Percentiles rank a stretch among this genome's conserved stretches.
Conservation (phyloP, 1,140 invertebrate species). For the Ceratitis capitata region DNA sequence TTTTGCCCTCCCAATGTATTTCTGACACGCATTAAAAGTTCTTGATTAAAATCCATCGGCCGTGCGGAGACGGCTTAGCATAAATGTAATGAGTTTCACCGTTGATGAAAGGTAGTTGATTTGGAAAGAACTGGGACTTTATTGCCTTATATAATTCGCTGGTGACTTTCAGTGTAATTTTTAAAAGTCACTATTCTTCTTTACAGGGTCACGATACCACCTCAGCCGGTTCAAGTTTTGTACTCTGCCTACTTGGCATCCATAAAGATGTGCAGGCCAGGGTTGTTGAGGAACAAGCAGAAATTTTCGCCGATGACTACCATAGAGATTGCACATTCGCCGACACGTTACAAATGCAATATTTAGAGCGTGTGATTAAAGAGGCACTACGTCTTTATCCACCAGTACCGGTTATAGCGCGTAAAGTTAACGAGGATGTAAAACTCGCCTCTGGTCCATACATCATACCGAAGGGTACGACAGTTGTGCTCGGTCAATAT, state of each 20-base stretch:
- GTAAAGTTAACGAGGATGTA: conserved; percentile 75
- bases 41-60: too few species aligned
- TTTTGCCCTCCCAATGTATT: too few species aligned
- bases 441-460: conserved; percentile 64
- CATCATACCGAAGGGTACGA: conserved; percentile 67
- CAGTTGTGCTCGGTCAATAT: conserved; percentile 75
- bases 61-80: too few species aligned
- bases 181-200: too few species aligned
- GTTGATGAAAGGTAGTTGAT: too few species aligned
- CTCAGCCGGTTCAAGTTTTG: conserved; percentile 79
- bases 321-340: conserved; percentile 75
- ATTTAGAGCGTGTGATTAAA: conserved; percentile 79
- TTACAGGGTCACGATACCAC: conserved; percentile 89
- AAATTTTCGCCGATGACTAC: conserved; percentile 76
- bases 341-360: conserved; percentile 82
- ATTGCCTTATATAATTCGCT: too few species aligned
- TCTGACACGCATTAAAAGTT: too few species aligned
- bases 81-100: too few species aligned
- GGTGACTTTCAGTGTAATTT: too few species aligned
- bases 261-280: conserved; percentile 78
- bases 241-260: conserved; percentile 75
- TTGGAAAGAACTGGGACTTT: too few species aligned
- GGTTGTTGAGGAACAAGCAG: conserved; percentile 77
- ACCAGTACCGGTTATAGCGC: conserved; percentile 79
- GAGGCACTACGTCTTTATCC: conserved; percentile 78